phyloP scores from a whole-genome alignment of 2,888 invertebrate genomes.

The Electrophaes corylata region DNA sequence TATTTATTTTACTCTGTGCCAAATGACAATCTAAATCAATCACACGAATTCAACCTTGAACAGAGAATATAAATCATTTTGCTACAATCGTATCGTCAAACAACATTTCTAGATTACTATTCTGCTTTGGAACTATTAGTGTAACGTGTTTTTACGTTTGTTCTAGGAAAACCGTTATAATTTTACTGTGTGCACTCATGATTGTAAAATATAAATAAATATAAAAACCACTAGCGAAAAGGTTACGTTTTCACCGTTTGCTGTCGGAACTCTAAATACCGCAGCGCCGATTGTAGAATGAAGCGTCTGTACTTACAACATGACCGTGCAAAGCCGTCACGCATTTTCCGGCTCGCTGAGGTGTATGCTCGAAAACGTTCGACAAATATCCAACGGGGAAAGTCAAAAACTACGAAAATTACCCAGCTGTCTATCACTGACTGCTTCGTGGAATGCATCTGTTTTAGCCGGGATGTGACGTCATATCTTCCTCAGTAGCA shows the following conservation, averaged over 20 bases:
- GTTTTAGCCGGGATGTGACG: not conserved
- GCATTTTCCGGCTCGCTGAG: not conserved
- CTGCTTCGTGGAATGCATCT: not conserved
- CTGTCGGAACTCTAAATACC: too few species aligned
- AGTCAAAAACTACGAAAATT: not conserved
- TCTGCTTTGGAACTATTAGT: too few species aligned
- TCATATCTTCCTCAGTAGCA: not conserved
- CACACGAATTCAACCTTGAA: constrained; percentile 52
- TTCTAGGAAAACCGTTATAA: too few species aligned
- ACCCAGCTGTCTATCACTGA: not conserved
- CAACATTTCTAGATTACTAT: too few species aligned
- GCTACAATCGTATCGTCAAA: too few species aligned
- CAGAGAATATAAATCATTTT: constrained; percentile 46
- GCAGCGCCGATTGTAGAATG: too few species aligned
- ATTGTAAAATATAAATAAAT: too few species aligned
- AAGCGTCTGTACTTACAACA: not conserved
- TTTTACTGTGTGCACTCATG: too few species aligned
- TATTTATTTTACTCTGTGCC: constrained; percentile 46
- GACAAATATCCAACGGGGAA: not conserved
- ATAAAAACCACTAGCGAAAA: too few species aligned
- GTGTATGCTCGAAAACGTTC: not conserved
- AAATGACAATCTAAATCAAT: constrained; percentile 52
- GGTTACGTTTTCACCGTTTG: too few species aligned
- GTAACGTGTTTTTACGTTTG: too few species aligned
- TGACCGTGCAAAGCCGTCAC: constrained; percentile 54